Percentiles rank a stretch among this genome's conserved stretches.
phyloP scores from a whole-genome alignment of 2,888 invertebrate genomes.

The Pantelozetes paolii region DNA sequence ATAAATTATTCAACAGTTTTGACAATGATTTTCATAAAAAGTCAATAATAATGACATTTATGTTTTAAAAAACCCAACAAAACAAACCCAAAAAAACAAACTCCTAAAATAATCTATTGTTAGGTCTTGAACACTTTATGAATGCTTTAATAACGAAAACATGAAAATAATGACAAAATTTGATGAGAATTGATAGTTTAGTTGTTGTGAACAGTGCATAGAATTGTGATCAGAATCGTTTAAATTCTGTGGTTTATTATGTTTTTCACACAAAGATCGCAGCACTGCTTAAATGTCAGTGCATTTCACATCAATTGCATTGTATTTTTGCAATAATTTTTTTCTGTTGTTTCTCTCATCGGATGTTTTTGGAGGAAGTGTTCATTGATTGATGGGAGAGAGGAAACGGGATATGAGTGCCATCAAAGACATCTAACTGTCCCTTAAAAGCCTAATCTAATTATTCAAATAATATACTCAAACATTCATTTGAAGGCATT shows the following conservation, averaged over 20 bases:
- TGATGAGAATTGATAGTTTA: no score
- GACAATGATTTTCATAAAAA: no score
- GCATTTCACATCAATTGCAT: not conserved
- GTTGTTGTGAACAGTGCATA: no score
- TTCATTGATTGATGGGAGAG: not conserved
- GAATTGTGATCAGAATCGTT: no score
- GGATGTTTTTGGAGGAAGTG: constrained; percentile 14
- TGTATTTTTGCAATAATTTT: not conserved
- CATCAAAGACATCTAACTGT: not conserved
- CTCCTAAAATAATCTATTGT: no score
- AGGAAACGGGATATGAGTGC: constrained; percentile 1
- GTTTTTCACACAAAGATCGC: not conserved
- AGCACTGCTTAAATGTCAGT: not conserved
- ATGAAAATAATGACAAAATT: no score
- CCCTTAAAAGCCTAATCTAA: not conserved
- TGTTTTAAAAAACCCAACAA: no score
- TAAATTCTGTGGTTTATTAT: not conserved
- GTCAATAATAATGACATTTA: no score
- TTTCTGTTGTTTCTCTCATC: not conserved
- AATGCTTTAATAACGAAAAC: no score
- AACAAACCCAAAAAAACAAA: no score
- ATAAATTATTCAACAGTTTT: no score
- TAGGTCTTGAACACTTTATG: no score
- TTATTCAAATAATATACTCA: not conserved
- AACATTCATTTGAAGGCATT: not conserved